Evolutionary conservation across 2,888 invertebrate species (phyloP), one percentile per base, ranked within the genome.

Genomic region (Hemithea aestivaria): DNA sequence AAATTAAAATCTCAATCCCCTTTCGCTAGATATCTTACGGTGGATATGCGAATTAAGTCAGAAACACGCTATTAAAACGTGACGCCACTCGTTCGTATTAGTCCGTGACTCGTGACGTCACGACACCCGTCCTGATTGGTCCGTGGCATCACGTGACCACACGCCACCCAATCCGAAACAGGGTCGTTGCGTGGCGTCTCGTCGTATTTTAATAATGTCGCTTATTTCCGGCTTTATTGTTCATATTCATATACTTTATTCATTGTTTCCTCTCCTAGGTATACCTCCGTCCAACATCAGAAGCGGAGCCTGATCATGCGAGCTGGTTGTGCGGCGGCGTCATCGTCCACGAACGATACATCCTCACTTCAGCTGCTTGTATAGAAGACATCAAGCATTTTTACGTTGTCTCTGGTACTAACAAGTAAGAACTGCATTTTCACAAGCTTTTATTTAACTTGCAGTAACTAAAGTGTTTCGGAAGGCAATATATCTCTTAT

Each of bases 341-440:
- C 0, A 82, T 83, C 24, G 68, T 83, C 1, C 65, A 79, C 10
- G 57, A 69, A 5, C 59, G 61, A 1, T 77, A 72, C 25, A 57
- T 84, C 0, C 58, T 85, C 1, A 83, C 84, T 0, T 85, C 84
- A 0, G 84, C 85, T 0, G 84, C 85, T 0, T 85, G 85, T 30
- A 82, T 84, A 1, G 82, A 83, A 33, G 75, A 84, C 9, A 70
- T 58, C 0, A 66, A 72, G 16, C 69, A 75, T 27, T 83, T 85
- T 46, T 75, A 70, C 25, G 73, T 84, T 0, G 43, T 85, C 6
- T 75, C 84, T 2, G 84, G 84, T 20, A 78, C 75, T 1, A 66
- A 73, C 20, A 71, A 52, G 81, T 79, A 49, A 47, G 10, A 27
- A n/a, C n/a, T n/a, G n/a, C n/a, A n/a, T n/a, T n/a, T n/a, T n/a